Evolutionary conservation across 1,140 invertebrate species (phyloP).

Genomic region (Dolichoris vasculosae): DNA sequence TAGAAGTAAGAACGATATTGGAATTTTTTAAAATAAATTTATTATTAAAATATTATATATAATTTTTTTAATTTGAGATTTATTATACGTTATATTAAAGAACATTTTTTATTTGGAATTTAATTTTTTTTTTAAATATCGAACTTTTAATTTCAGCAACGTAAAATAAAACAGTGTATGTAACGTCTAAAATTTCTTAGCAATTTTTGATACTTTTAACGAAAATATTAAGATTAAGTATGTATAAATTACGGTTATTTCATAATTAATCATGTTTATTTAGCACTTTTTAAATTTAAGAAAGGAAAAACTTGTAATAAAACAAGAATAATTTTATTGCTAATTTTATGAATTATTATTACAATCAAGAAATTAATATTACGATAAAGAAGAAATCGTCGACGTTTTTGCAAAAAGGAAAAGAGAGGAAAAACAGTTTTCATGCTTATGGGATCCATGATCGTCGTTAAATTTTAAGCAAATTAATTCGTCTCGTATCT

Average conservation of each 20-base stretch:
- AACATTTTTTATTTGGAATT: background rate
- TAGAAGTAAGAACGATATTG: background rate
- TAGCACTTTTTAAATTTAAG: background rate
- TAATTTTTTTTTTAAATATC: background rate
- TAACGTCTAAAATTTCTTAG: background rate
- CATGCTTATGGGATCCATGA: background rate
- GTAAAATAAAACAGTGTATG: background rate
- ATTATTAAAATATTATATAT: background rate
- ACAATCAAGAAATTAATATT: background rate
- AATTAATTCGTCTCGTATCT: slow-evolving; percentile 8
- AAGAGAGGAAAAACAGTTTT: background rate
- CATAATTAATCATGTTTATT: no score
- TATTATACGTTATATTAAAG: background rate
- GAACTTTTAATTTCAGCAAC: background rate
- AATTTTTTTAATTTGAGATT: background rate
- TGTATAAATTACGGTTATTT: no score
- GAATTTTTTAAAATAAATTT: background rate
- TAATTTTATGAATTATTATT: background rate
- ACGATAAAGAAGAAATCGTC: background rate
- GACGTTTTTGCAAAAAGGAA: background rate
- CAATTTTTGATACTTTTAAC: background rate
- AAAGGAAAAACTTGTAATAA: background rate
- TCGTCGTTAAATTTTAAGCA: background rate
- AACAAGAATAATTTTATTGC: background rate
- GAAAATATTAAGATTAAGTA: background rate